Evolutionary conservation across 2,113 vertebrate genomes (phyloP).

Genomic region (Thomomys bottae): DNA sequence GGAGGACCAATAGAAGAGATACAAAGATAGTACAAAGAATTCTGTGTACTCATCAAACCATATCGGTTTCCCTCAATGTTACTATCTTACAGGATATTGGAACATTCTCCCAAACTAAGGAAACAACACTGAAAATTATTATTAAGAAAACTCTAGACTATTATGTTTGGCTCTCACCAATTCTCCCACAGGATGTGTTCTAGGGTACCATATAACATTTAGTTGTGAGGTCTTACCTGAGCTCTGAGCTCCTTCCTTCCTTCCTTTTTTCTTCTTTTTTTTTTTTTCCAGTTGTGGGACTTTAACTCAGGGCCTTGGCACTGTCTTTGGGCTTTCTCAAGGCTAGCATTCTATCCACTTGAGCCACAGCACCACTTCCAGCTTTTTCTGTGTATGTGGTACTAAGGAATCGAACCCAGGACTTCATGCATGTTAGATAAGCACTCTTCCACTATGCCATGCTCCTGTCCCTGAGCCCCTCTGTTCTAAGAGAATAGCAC

Average conservation of each 20-base stretch:
- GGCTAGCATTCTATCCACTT: no score
- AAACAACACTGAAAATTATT: not conserved
- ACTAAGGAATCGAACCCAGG: no score
- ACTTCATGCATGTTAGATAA: no score
- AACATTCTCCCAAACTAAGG: slow-evolving; percentile 13
- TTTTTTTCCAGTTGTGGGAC: no score
- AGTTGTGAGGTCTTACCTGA: not conserved
- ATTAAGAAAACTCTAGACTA: not conserved
- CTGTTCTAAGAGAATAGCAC: not conserved
- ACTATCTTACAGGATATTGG: not conserved
- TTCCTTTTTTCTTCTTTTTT: no score
- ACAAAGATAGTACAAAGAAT: not conserved
- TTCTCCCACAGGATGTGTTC: not conserved
- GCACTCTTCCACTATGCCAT: no score
- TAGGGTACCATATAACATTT: not conserved
- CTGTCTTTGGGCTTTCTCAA: no score
- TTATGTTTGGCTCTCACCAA: not conserved
- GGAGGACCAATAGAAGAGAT: not conserved
- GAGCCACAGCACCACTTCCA: no score
- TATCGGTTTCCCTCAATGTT: not conserved
- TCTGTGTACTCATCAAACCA: not conserved
- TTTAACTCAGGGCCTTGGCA: no score
- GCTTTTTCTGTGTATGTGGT: no score
- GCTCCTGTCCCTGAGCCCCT: slow-evolving; percentile 3
- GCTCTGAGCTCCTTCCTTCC: no score